Base-by-base conservation (phyloP, 2,888 invertebrate genomes). In the Tetheella fluctuosa region DNA sequence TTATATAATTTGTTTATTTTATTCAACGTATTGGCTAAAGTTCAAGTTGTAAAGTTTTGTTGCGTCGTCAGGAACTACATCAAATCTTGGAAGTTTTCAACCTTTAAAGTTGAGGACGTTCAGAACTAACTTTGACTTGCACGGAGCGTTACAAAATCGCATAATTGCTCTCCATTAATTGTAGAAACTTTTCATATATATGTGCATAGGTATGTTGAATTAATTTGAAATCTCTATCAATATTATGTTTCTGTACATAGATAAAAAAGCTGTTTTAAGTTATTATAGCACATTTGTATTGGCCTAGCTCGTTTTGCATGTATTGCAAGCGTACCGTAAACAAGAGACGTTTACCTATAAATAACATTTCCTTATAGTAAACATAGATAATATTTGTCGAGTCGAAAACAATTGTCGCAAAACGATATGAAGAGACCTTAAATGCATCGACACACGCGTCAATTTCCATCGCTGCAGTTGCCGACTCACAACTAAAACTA, bases 361-460 rank as follows among this genome's bases (percentile, higher is more conserved):
- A 48, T 17, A 17, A 42, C 42, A n/a, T 42, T 48, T 48, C 48
- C 7, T 2, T 15, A 20, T 2, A n/a, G 3, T n/a, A n/a, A 15
- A n/a, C 37, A 42, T 1, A 48, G 17, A 48, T 48, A 48, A 48
- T 48, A 48, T 48, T 48, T 48, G 48, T 48, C 48, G 48, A 20
- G 48, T 20, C 48, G 20, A 48, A 48, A 48, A 20, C 48, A 48
- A 20, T 20, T 48, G 48, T 20, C 48, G 48, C 48, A 20, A 17
- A 48, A 48, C 48, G 17, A 48, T 20, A 48, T 48, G 48, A 42
- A 17, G n/a, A 48, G 20, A 17, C 48, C 48, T 48, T 48, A 48
- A 48, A 20, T n/a, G 10, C 20, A n/a, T 20, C 6, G 20, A 20
- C 48, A 48, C 48, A 48, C 48, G 48, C 48, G 48, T 20, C 48